Percentiles rank a stretch among this genome's conserved stretches.
Conservation (phyloP, 2,113 vertebrate genomes). For the Neotragus moschatus region DNA sequence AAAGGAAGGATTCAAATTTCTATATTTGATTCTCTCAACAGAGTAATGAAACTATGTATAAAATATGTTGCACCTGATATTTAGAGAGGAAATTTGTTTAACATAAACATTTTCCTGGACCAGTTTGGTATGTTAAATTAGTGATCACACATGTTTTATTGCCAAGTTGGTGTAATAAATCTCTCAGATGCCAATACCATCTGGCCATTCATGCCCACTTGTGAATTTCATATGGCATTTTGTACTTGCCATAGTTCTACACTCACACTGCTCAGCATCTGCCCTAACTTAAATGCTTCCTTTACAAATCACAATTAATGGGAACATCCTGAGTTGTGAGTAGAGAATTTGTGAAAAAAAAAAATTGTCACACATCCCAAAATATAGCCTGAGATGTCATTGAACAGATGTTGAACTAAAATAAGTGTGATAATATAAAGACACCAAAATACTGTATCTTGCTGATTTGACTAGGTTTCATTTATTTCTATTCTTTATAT, state of each 20-base stretch:
- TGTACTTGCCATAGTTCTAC: constrained; percentile 18
- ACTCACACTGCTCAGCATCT: constrained; percentile 2
- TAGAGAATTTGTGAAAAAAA: constrained; percentile 58
- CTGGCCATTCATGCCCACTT: constrained; percentile 64
- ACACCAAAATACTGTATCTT: constrained; percentile 34
- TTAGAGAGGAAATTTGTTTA: constrained; percentile 59
- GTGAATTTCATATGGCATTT: constrained; percentile 57
- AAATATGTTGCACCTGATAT: constrained; percentile 53
- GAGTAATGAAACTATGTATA: constrained; percentile 10
- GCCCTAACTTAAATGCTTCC: background rate
- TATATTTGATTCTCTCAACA: background rate
- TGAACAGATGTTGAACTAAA: constrained; percentile 63
- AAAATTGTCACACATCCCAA: constrained; percentile 29
- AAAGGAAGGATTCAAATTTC: background rate
- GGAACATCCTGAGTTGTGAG: constrained; percentile 19
- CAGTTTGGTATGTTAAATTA: constrained; percentile 54
- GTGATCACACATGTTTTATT: constrained; percentile 55
- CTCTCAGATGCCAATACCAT: constrained; percentile 64
- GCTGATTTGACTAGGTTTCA: background rate
- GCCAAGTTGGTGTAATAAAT: constrained; percentile 67
- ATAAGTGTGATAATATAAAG: constrained; percentile 6
- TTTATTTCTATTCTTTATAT: background rate
- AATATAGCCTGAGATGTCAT: constrained; percentile 20
- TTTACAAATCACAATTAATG: constrained; percentile 35
- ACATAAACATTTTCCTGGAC: constrained; percentile 57